phyloP scores from a whole-genome alignment of 2,113 vertebrate species.

The Sterrhoptilus dennistouni region DNA sequence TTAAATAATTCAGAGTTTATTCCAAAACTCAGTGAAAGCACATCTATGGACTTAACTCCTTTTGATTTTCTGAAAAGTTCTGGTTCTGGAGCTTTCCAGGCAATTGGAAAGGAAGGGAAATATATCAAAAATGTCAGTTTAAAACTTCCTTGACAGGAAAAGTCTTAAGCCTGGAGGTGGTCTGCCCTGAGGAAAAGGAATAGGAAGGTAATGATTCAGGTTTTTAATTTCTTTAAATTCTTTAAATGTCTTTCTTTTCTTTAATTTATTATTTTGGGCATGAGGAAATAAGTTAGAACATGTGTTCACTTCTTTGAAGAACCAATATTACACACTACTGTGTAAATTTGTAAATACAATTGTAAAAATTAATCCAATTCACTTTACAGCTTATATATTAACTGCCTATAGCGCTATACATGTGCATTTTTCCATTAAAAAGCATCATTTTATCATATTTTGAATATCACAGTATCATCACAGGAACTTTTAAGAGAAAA shows the following conservation, averaged over 20 bases:
- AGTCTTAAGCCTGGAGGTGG: background rate
- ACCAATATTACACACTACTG: background rate
- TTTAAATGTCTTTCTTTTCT: too few relatives aligned
- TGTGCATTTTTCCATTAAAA: background rate
- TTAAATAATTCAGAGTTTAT: background rate
- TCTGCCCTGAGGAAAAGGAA: background rate
- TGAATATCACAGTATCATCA: background rate
- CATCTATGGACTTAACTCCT: background rate
- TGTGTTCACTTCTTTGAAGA: background rate
- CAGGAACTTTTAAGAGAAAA: background rate
- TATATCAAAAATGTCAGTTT: background rate
- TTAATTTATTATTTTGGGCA: background rate
- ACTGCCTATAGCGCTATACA: background rate
- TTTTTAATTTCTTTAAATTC: background rate
- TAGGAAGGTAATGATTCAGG: background rate
- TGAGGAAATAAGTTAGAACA: background rate
- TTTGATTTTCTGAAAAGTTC: background rate
- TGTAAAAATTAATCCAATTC: background rate
- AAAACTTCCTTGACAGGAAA: background rate
- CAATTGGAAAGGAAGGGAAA: background rate
- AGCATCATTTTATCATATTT: background rate
- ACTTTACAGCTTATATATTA: background rate
- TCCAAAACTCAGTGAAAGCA: background rate
- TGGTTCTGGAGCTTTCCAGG: background rate
- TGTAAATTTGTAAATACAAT: background rate